These are phyloP conservation scores for Chloroclystis v-ata DNA, from an alignment of 2,888 invertebrate species.

Conservation along the genomic window DNA sequence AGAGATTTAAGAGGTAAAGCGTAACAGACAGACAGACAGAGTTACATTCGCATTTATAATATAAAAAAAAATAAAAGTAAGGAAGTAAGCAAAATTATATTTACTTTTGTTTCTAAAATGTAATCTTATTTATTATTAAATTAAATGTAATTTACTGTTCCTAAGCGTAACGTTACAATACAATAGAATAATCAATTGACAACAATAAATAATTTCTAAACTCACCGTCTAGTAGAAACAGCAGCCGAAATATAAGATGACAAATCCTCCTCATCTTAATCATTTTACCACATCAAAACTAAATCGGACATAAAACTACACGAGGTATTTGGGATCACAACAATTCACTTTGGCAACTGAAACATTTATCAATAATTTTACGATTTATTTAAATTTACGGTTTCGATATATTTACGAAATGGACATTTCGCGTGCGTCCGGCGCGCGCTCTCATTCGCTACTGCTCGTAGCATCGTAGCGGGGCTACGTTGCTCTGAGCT, in stretches of 20 bases:
- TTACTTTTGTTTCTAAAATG: too few relatives aligned
- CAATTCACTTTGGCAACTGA: constrained; percentile 16
- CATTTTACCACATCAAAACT: constrained; percentile 40
- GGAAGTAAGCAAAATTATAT: too few relatives aligned
- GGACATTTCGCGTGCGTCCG: constrained; percentile 32
- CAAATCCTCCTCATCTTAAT: constrained; percentile 70
- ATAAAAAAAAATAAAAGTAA: too few relatives aligned
- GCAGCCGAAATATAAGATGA: constrained; percentile 60
- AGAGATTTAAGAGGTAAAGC: too few relatives aligned
- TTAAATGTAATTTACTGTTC: too few relatives aligned
- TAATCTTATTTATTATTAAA: too few relatives aligned
- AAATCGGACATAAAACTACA: constrained; percentile 23
- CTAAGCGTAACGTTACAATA: too few relatives aligned
- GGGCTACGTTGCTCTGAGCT: constrained; percentile 26
- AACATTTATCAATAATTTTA: neutral
- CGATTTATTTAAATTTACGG: constrained; percentile 8
- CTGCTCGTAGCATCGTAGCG: constrained; percentile 31
- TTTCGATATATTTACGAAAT: constrained; percentile 7
- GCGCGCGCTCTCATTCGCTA: constrained; percentile 33
- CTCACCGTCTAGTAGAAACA: constrained; percentile 68
- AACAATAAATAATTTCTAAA: constrained; percentile 12
- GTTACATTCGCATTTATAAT: too few relatives aligned
- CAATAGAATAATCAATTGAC: neutral
- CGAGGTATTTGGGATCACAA: constrained; percentile 19
- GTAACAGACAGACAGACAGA: too few relatives aligned